Base-by-base conservation (phyloP, 2,113 vertebrate genomes). In the Oreocharis arfaki region DNA sequence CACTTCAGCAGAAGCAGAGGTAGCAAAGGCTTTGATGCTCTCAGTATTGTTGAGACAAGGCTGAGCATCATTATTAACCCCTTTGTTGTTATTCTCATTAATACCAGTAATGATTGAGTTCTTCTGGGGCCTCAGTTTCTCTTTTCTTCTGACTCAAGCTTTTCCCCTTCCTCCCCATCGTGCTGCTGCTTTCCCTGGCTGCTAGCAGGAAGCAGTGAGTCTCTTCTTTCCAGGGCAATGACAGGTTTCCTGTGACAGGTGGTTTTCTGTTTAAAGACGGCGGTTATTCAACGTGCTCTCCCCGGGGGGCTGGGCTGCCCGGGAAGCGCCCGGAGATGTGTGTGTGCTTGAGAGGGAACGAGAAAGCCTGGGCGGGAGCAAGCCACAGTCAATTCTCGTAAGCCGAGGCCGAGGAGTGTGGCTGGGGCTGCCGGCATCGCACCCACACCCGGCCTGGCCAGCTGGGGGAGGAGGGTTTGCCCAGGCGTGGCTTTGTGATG, bases 181-280 rank as follows among this genome's bases (percentile, higher is more conserved):
- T 41, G 63, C 74, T 0, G 30, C 84, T 74, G 94, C 64, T 95
- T 97, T 96, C 96, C 97, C 92, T 86, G 84, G 92, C 93, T 93
- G 92, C 89, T 73, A 22, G 98, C 98, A 98, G 98, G 98, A 99
- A 99, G 98, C 94, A 91, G 94, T 89, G 87, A 97, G 83, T 91
- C 95, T 97, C 96, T 98, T 98, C 98, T 98, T 99, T 98, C 98
- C 98, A 97, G 98, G 97, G 96, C 89, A 94, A 89, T 98, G 98
- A 97, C 96, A 93, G 92, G 93, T 98, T 99, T 99, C 98, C 98
- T 98, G 98, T 98, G 98, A 91, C 96, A 97, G 96, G 95, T 96
- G 97, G 98, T 98, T 98, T 98, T 97, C 96, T 97, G 90, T 77
- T 96, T 97, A 94, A 96, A 91, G 89, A 73, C 91, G 97, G 96